Percentiles rank a stretch among this genome's conserved stretches.
Evolutionary conservation across 2,113 vertebrate species (phyloP).

Genomic region (Prinia subflava): DNA sequence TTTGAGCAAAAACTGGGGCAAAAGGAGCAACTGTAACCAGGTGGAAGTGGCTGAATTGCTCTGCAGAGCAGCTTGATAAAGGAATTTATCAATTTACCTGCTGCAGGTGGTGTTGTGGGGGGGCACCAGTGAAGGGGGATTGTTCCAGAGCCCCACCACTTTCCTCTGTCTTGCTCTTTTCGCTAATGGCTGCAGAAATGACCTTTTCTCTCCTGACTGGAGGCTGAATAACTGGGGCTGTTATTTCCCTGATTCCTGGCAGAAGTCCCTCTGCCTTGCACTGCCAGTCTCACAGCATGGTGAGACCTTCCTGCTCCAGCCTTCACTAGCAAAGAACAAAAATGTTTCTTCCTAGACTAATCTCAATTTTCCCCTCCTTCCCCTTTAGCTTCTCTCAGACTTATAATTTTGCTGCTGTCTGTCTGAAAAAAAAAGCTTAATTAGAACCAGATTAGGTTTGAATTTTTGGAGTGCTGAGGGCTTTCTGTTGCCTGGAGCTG

Average conservation of each 20-base stretch:
- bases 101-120: not conserved
- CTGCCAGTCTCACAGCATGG: not conserved
- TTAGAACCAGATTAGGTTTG: not conserved
- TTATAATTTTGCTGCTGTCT: not conserved
- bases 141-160: not conserved
- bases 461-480: not conserved
- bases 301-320: not conserved
- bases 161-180: not conserved
- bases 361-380: not conserved
- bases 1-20: not conserved
- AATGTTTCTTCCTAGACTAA: not conserved
- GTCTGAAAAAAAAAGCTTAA: not conserved
- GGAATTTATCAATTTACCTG: no score
- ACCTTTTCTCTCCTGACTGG: not conserved
- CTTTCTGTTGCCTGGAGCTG: not conserved
- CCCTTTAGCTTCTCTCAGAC: not conserved
- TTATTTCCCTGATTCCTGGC: not conserved
- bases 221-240: not conserved
- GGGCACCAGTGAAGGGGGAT: not conserved
- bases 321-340: not conserved
- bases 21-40: fast-evolving
- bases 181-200: not conserved
- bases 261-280: not conserved
- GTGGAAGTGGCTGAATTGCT: not conserved
- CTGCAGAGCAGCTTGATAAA: not conserved